These are phyloP conservation scores for Tipula confusa DNA, from an alignment of 2,888 invertebrate genomes.

Conservation along the genomic window DNA sequence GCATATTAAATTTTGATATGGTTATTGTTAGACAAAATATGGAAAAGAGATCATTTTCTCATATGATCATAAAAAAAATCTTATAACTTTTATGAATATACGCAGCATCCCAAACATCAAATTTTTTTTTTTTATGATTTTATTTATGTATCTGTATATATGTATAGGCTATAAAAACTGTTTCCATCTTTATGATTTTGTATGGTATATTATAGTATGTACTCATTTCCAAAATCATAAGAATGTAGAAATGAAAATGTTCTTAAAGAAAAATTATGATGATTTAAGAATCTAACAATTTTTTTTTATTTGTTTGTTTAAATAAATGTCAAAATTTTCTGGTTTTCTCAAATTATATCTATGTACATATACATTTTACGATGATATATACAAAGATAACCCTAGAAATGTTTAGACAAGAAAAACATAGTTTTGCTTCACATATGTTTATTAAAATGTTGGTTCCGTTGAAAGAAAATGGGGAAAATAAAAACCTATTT, in stretches of 20 bases:
- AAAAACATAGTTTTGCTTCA: background rate
- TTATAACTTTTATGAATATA: background rate
- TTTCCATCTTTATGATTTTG: background rate
- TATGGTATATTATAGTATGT: background rate
- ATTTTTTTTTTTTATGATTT: background rate
- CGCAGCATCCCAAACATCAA: slow-evolving; percentile 3
- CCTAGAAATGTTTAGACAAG: background rate
- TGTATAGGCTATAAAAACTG: background rate
- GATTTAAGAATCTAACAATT: background rate
- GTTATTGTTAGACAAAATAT: background rate
- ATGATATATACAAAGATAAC: background rate
- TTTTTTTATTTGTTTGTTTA: background rate
- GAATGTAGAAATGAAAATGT: background rate
- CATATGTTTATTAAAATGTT: background rate
- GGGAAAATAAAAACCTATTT: background rate
- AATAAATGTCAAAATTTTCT: slow-evolving; percentile 9
- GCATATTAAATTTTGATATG: background rate
- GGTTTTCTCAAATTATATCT: background rate
- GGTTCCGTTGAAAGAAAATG: background rate
- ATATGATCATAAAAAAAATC: background rate
- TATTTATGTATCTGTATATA: background rate
- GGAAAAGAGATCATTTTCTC: background rate
- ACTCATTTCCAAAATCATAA: background rate
- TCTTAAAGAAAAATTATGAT: background rate
- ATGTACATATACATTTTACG: background rate